Percentiles rank a stretch among this genome's conserved stretches.
Conservation (phyloP, 2,888 invertebrate genomes). For the Rhodophaea formosa region DNA sequence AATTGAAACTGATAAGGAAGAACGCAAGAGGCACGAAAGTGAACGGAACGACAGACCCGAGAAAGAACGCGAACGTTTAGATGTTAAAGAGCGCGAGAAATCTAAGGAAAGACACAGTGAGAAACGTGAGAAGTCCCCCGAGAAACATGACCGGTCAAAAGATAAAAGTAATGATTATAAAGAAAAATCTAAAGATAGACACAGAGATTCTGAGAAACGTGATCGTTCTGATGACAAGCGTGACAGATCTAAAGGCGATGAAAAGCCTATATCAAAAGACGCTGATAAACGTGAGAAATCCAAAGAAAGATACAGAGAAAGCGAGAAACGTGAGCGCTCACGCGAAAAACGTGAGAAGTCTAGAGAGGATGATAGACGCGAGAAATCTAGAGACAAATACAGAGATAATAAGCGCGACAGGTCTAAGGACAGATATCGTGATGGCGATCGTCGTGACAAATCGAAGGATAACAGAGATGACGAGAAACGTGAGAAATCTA, state of each 20-base stretch:
- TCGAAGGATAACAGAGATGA: background rate
- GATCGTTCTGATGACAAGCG: slow-evolving; percentile 14
- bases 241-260: background rate
- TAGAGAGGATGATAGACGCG: slow-evolving; percentile 26
- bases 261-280: slow-evolving; percentile 1
- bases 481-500: slow-evolving; percentile 2
- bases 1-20: background rate
- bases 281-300: slow-evolving; percentile 28
- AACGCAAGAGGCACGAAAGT: background rate
- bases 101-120: slow-evolving; percentile 3
- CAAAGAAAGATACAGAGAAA: background rate
- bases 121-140: background rate
- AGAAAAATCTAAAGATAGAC: background rate
- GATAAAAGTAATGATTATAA: background rate
- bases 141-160: background rate
- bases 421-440: slow-evolving; percentile 32
- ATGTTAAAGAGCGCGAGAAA: background rate
- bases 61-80: background rate
- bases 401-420: slow-evolving; percentile 26
- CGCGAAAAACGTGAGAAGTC: slow-evolving; percentile 1
- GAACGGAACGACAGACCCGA: background rate
- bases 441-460: slow-evolving; percentile 26
- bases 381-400: slow-evolving; percentile 19
- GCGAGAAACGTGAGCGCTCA: slow-evolving; percentile 22
- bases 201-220: background rate